Conservation (phyloP, 2,888 invertebrate species). For the Phrixothrix hirtus region DNA sequence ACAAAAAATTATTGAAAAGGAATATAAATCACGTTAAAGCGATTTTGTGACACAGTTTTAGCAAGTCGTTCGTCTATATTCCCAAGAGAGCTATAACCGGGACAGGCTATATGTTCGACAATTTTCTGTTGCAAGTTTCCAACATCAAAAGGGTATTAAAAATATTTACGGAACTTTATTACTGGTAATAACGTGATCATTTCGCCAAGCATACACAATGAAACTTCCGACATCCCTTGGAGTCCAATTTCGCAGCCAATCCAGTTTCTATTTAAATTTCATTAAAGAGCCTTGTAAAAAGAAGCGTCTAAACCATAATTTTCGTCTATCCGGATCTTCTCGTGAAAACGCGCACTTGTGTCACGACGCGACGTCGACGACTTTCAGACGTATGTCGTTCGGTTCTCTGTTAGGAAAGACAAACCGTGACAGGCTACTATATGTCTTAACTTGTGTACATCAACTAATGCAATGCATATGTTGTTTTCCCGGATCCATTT, state of each 20-base stretch:
- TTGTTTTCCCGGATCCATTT: slow-evolving; percentile 54
- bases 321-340: slow-evolving; percentile 9
- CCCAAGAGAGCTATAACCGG: slow-evolving; percentile 17
- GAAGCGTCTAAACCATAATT: slow-evolving; percentile 15
- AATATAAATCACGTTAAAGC: slow-evolving; percentile 13
- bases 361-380: slow-evolving; percentile 4
- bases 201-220: too few relatives aligned
- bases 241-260: slow-evolving; percentile 2
- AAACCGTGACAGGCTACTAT: slow-evolving; percentile 7
- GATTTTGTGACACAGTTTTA: slow-evolving; percentile 22
- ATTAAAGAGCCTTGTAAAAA: slow-evolving; percentile 15
- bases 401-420: slow-evolving; percentile 11
- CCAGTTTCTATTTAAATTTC: slow-evolving; percentile 21
- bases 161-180: slow-evolving; percentile 14
- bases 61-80: slow-evolving; percentile 17
- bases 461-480: slow-evolving; percentile 53
- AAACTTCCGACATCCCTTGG: not conserved
- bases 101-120: slow-evolving; percentile 14
- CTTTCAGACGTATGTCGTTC: slow-evolving; percentile 14
- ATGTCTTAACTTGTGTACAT: slow-evolving; percentile 26
- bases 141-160: slow-evolving; percentile 12
- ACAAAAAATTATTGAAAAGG: slow-evolving; percentile 1
- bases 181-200: slow-evolving; percentile 14
- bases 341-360: slow-evolving; percentile 24
- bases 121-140: slow-evolving; percentile 16